These are phyloP conservation scores for Drosophila borborema DNA, from an alignment of 2,888 invertebrate species.

Conservation along the genomic window DNA sequence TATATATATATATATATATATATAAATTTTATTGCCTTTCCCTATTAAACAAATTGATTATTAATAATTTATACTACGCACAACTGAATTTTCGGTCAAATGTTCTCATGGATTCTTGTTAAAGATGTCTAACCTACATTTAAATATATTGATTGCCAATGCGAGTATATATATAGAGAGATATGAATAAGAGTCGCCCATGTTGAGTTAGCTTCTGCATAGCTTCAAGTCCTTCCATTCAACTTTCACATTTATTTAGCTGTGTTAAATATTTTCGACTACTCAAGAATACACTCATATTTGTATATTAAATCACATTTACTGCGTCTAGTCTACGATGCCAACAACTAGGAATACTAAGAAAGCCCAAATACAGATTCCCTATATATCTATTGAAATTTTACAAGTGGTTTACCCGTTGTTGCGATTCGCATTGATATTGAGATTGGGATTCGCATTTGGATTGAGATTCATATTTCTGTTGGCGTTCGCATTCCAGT, in stretches of 20 bases:
- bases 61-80: neutral
- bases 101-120: neutral
- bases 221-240: neutral
- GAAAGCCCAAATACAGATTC: neutral
- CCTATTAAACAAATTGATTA: neutral
- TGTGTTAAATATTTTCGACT: neutral
- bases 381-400: neutral
- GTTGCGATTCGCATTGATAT: conserved; percentile 1
- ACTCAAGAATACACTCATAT: neutral
- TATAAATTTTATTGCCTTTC: neutral
- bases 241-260: neutral
- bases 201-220: neutral
- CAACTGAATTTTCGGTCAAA: neutral
- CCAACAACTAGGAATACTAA: neutral
- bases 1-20: too few relatives aligned
- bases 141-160: too few relatives aligned
- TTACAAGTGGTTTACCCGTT: neutral
- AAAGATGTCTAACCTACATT: too few relatives aligned
- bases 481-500: conserved; percentile 7
- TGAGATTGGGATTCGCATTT: neutral
- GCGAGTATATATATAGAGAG: too few relatives aligned
- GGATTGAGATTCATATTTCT: neutral
- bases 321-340: neutral
- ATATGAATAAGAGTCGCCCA: neutral
- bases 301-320: conserved; percentile 2